Evolutionary conservation across 2,888 invertebrate species (phyloP).

Genomic region (Catocala nupta): DNA sequence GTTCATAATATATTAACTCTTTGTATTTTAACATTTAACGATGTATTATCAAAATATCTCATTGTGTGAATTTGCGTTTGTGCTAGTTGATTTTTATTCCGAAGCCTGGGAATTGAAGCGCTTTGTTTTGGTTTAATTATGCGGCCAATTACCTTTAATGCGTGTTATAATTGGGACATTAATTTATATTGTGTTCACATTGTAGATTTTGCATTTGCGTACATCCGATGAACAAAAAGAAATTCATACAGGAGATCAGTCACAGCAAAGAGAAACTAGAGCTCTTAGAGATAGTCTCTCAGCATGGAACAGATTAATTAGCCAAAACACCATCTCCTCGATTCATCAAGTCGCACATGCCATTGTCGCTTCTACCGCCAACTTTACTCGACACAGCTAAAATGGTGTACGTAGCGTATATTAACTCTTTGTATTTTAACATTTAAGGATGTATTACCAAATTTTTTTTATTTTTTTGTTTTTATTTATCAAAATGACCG

Average conservation of each 20-base stretch:
- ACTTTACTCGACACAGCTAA: constrained; percentile 84
- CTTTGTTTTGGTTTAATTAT: background rate
- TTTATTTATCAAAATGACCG: too few species aligned
- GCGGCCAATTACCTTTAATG: background rate
- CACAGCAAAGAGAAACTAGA: constrained; percentile 82
- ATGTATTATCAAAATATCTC: background rate
- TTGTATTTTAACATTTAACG: background rate
- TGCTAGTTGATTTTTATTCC: constrained; percentile 10
- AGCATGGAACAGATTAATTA: constrained; percentile 88
- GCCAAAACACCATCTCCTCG: constrained; percentile 66
- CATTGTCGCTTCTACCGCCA: constrained; percentile 91
- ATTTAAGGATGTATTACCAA: too few species aligned
- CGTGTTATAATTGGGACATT: background rate
- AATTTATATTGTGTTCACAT: constrained; percentile 19
- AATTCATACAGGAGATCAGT: constrained; percentile 88
- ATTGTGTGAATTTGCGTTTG: background rate
- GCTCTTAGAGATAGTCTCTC: constrained; percentile 87
- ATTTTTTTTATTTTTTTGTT: too few species aligned
- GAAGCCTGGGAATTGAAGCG: background rate
- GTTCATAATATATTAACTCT: constrained; percentile 44
- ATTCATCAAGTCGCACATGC: constrained; percentile 90
- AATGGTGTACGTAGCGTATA: constrained; percentile 93
- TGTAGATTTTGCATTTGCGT: constrained; percentile 90
- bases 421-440: too few species aligned
- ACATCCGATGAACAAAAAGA: constrained; percentile 89